Evolutionary conservation across 2,888 invertebrate genomes (phyloP), one percentile per base, ranked within the genome.

Genomic region (Cacoxenus indagator): DNA sequence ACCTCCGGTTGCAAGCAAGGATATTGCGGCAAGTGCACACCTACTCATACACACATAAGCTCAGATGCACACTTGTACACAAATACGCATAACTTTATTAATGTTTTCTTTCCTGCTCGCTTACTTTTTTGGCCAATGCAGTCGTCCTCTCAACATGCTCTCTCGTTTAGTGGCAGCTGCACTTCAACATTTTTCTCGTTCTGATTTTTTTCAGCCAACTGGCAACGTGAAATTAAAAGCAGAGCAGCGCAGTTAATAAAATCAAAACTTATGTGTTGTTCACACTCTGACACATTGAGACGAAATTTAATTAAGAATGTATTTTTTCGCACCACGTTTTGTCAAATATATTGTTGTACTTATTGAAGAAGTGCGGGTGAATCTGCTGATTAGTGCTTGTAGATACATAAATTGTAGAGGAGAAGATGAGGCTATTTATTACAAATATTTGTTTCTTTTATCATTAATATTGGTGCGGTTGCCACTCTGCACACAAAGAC

Each of bases 211-310:
- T 31, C 1, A 31, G 64, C 45, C 65, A 55, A 19, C 55, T 55
- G 55, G 11, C 14, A 24, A 26, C 29, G 62, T 51, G 59, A 65
- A 19, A 76, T 29, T 57, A 57, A 29, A 27, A 57, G 29, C 31
- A 59, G 26, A 75, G 74, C 71, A 66, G 73, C 72, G 46, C 73
- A 76, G 77, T 78, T 76, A 76, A 81, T 79, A 82, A 82, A 83
- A 73, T 81, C 75, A 77, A 78, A 82, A 78, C 77, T 84, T 84
- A 84, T 84, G 78, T 77, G 79, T 78, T 84, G 81, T 84, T 84
- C 85, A 78, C 84, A 84, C 83, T 79, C 84, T 84, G 84, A 78
- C 84, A 84, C 85, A 83, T 83, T 73, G 81, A 76, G 81, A 75
- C 83, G 83, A 83, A 82, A 81, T 84, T 82, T 82, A 84, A 84